Conservation (phyloP, 2,113 vertebrate genomes). For the Toxotes jaculatrix region DNA sequence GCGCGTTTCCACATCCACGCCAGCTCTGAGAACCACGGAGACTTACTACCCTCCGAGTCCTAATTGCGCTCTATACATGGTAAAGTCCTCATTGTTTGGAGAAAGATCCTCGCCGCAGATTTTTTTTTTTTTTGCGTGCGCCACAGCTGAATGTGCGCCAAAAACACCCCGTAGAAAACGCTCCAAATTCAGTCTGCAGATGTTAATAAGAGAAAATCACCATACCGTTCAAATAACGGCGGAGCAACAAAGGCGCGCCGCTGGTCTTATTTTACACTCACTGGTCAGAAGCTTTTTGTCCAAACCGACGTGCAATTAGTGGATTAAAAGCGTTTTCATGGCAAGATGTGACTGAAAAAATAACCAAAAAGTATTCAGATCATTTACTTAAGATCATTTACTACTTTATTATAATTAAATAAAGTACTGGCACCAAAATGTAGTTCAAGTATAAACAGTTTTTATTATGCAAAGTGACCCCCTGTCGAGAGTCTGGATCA, state of each 20-base stretch:
- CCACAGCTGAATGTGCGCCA: constrained; percentile 63
- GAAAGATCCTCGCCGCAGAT: constrained; percentile 27
- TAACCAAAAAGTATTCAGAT: not conserved
- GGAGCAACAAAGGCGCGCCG: constrained; percentile 19
- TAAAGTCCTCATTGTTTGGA: constrained; percentile 60
- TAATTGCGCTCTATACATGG: constrained; percentile 61
- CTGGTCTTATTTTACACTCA: not conserved
- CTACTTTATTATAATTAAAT: no score
- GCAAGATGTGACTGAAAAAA: not conserved
- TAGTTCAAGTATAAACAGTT: not conserved
- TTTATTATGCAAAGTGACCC: not conserved
- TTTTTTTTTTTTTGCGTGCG: constrained; percentile 43
- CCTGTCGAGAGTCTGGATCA: not conserved
- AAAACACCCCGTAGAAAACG: constrained; percentile 41
- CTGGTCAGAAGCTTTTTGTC: not conserved
- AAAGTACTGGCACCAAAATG: not conserved
- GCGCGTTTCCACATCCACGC: constrained; percentile 64
- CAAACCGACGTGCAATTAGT: no score
- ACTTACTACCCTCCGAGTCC: constrained; percentile 35
- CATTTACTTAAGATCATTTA: not conserved
- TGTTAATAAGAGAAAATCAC: constrained; percentile 52
- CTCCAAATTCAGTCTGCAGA: constrained; percentile 72
- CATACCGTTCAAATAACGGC: not conserved
- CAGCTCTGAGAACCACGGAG: constrained; percentile 29
- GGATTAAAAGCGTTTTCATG: not conserved